Evolutionary conservation across 2,888 invertebrate genomes (phyloP), one percentile per base, ranked within the genome.

Genomic region (Melanostoma mellinum): DNA sequence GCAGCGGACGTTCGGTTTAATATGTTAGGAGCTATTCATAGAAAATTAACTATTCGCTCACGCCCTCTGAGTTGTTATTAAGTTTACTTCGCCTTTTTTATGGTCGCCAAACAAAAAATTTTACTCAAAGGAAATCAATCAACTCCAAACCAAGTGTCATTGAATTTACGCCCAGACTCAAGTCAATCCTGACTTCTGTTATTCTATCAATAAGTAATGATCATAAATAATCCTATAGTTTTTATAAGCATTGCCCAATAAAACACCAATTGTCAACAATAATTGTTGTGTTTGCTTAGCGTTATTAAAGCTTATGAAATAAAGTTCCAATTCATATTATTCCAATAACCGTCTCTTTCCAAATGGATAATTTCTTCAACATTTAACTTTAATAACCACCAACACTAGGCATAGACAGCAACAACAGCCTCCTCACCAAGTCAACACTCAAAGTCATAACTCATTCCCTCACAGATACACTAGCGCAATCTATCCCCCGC

Each of bases 381-480:
- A 80, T 71, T 80, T 72, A 67, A 65, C 71, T 80, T 65, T 52
- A 80, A 80, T 71, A 75, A 67, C 76, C 75, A 67, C 76, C 53
- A 80, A 80, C 76, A 80, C 75, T 63, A 42, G 10, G 8, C 48
- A 58, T 30, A 20, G 20, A 8, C 40, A 5, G 2, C 44, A 32
- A 50, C 6, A 72, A 38, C 72, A 72, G 6, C 71, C 46, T 48
- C 61, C 67, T 68, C 48, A 8, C 6, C 30, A 8, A 30, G 20
- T 20, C 50, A 5, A 9, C 35, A 61, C 36, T 42, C 61, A 60
- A 67, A 67, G 38, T 60, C 60, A 78, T 60, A 78, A 73, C 40
- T 78, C 67, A 78, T 67, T 67, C 61, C 20, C 46, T 48, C 53
- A 10, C 63, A 42, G 36, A n/a, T 35, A 8, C 52, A 40, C 33